These are phyloP conservation scores for Acronicta aceris DNA, from an alignment of 2,888 invertebrate species.

Conservation along the genomic window DNA sequence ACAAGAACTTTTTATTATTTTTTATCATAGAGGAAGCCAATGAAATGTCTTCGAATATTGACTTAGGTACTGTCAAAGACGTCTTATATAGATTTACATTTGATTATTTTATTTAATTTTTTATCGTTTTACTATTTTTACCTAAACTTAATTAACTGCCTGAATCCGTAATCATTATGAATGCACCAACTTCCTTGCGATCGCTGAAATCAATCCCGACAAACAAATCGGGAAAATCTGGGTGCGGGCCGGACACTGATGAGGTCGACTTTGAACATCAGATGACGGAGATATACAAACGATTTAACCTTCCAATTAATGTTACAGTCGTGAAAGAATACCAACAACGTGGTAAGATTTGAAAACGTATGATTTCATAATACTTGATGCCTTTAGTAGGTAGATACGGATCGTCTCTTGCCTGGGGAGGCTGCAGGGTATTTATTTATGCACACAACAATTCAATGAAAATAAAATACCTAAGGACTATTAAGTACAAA, in stretches of 20 bases:
- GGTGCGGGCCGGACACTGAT: neutral
- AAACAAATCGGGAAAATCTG: slow-evolving; percentile 1
- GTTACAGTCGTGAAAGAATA: slow-evolving; percentile 56
- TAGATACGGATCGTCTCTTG: no score
- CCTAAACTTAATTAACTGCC: neutral
- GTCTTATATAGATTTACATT: neutral
- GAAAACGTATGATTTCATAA: no score
- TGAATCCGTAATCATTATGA: neutral
- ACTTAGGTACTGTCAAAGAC: slow-evolving; percentile 1
- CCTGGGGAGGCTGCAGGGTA: no score
- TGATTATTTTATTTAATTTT: slow-evolving; percentile 1
- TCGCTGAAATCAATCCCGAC: neutral
- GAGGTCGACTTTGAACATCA: slow-evolving; percentile 19
- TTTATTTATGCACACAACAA: no score
- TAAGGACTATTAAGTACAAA: no score
- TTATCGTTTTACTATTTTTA: slow-evolving; percentile 1
- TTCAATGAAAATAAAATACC: no score
- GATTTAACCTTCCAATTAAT: slow-evolving; percentile 47
- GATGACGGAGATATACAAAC: slow-evolving; percentile 10
- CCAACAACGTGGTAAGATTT: slow-evolving; percentile 47
- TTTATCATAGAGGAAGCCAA: no score
- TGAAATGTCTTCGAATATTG: neutral
- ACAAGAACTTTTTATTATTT: no score
- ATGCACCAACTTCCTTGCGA: neutral
- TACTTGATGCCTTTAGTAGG: no score